Evolutionary conservation across 92 coral and sea anemone species (phyloP), one percentile per base, ranked within the genome.

Genomic region (Parazoanthus darwini): DNA sequence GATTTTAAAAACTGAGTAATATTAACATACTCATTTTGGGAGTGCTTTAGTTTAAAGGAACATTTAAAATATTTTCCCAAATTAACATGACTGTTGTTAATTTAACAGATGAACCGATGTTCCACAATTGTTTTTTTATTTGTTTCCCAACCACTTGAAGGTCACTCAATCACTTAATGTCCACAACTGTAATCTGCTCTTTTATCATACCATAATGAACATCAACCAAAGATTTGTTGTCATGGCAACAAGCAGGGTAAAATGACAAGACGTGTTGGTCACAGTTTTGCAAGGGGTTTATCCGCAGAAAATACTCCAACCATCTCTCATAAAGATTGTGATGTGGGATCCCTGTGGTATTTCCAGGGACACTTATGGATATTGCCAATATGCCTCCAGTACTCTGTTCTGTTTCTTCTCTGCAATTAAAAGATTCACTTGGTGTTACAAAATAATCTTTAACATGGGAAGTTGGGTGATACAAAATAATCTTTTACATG

Each of bases 241-340:
- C 86, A 48, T 77, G 82, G 58, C 88, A 37, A 51, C 88, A 37
- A 39, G 94, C 88, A 8, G 88, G 92, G 9, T 88, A 68, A 16
- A 90, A 78, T 16, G 96, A 89, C 78, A 96, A 25, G 29, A 90
- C 88, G 86, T 74, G 89, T 43, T 89, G 92, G 43, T 79, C 79
- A 36, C 63, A 26, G 14, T 83, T 91, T 89, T 85, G 86, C 59
- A 78, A 81, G 36, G 85, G 68, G 77, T 66, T 91, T 77, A 91
- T 91, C 23, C 39, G 85, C n/a, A 96, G 79, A 38, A 96, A 79
- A 85, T 91, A 89, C 74, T 94, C 92, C 37, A 93, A 51, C 98
- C 98, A 94, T 70, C 95, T 92, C 80, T 94, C 91, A 65, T 96
- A 93, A 71, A 96, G 89, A 6, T 85, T 59, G 79, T 90, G 96